A percentile compares a stretch with the other conserved stretches of the same genome.
Conservation (phyloP, 2,888 invertebrate species). For the Limnephilus rhombicus region DNA sequence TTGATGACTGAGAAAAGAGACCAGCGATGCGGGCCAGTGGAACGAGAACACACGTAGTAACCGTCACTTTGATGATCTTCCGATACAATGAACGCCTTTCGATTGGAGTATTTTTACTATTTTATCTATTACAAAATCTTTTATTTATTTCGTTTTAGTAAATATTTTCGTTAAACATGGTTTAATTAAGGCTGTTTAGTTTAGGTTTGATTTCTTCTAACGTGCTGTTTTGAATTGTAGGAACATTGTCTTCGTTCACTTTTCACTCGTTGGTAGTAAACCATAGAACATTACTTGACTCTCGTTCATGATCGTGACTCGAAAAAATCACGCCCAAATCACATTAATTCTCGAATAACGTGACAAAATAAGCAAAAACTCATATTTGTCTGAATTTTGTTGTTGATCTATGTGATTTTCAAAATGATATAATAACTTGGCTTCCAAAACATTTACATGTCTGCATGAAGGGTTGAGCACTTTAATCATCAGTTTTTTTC, state of each 20-base stretch:
- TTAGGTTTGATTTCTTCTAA: not conserved
- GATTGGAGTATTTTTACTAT: not conserved
- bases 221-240: not conserved
- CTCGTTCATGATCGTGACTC: not conserved
- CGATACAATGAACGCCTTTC: not conserved
- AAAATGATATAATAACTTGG: not conserved
- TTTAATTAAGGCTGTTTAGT: not conserved
- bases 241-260: not conserved
- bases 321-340: too few species aligned
- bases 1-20: conserved; percentile 18
- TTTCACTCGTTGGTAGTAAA: not conserved
- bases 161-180: not conserved
- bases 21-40: conserved; percentile 8
- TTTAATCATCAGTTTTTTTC: too few species aligned
- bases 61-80: not conserved
- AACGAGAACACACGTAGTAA: not conserved
- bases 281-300: not conserved
- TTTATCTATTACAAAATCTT: not conserved
- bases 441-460: not conserved
- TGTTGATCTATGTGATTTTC: not conserved
- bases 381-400: not conserved
- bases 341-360: not conserved
- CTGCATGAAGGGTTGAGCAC: not conserved
- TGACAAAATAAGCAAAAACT: not conserved
- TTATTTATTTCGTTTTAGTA: not conserved